Percentiles rank a stretch among this genome's conserved stretches.
Conservation (phyloP, 92 coral and sea anemone species). For the Hydrozoanthus gracilis region DNA sequence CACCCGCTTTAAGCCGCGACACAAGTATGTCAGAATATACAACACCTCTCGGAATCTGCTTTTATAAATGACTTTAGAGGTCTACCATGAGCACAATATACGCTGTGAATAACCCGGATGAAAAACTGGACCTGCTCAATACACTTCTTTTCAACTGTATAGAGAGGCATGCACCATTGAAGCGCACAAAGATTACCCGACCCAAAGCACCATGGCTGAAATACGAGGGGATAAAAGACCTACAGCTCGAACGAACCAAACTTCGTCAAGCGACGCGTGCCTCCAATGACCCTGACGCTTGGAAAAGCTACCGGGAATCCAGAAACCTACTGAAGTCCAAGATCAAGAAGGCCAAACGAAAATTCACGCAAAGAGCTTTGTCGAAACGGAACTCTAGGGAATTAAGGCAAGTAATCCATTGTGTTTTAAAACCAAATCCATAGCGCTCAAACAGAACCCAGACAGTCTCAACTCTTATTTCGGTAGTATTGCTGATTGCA, state of each 20-base stretch:
- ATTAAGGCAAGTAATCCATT: no score
- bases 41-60: constrained; percentile 26
- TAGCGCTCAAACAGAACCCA: no score
- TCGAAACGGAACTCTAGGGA: constrained; percentile 26
- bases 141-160: no score
- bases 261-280: constrained; percentile 32
- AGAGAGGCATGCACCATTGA: no score
- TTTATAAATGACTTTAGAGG: constrained; percentile 25
- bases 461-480: no score
- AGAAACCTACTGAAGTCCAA: no score
- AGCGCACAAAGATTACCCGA: constrained; percentile 42
- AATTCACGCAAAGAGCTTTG: constrained; percentile 46
- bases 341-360: no score
- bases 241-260: constrained; percentile 38
- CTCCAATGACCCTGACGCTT: constrained; percentile 29
- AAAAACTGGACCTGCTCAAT: no score
- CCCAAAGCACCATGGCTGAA: constrained; percentile 47
- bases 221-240: constrained; percentile 26
- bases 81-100: constrained; percentile 40
- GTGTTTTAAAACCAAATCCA: no score
- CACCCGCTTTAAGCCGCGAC: constrained; percentile 46
- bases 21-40: constrained; percentile 25
- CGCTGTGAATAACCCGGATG: constrained; percentile 40
- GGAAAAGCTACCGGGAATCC: no score
- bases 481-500: no score